A percentile compares a stretch with the other conserved stretches of the same genome.
Evolutionary conservation across 2,113 vertebrate species (phyloP).

Genomic region (Tyrannus savana): DNA sequence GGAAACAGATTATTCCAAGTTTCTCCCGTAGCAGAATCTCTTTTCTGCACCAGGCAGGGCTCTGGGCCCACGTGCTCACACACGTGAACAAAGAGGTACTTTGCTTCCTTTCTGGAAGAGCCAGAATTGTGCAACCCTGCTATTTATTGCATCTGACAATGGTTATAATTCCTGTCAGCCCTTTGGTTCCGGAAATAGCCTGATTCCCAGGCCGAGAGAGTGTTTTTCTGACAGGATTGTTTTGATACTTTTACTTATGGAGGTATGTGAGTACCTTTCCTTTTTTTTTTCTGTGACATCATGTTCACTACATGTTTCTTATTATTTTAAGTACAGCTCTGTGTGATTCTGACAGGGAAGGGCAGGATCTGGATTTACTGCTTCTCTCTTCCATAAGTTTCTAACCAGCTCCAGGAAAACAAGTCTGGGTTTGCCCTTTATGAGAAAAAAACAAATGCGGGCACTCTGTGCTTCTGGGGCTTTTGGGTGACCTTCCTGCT

Average conservation of each 20-base stretch:
- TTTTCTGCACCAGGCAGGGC: background rate
- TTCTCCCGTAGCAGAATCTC: background rate
- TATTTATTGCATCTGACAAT: background rate
- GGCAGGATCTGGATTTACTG: background rate
- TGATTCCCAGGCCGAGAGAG: fast-evolving
- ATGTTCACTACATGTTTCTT: background rate
- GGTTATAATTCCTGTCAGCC: background rate
- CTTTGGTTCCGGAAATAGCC: background rate
- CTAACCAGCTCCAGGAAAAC: background rate
- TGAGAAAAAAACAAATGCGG: background rate
- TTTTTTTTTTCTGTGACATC: background rate
- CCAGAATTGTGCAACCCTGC: background rate
- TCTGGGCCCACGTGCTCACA: background rate
- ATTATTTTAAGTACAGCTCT: background rate
- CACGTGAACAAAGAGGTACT: background rate
- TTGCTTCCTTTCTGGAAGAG: background rate
- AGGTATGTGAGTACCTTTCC: background rate
- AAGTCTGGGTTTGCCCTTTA: background rate
- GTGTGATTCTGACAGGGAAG: background rate
- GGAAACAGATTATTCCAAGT: background rate
- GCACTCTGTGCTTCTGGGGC: background rate
- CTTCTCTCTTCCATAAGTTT: background rate
- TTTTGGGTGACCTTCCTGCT: background rate
- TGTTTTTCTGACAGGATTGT: background rate
- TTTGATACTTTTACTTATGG: background rate